Base-by-base conservation (phyloP, 2,797 vertebrate genomes). In the Anguilla megastoma region DNA sequence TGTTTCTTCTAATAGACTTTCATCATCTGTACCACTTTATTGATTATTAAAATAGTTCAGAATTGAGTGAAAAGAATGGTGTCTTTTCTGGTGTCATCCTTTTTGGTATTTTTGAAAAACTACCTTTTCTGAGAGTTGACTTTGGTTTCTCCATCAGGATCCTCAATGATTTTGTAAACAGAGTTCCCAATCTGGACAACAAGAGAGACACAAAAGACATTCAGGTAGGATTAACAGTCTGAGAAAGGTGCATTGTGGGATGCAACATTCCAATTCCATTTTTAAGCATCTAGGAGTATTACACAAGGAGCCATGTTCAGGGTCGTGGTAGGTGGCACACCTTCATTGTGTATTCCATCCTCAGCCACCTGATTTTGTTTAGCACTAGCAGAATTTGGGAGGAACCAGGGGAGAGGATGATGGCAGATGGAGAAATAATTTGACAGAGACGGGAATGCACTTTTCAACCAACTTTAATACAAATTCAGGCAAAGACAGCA, bases 121-220 rank as follows among this genome's bases (percentile, higher is more conserved):
- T 10, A 30, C 27, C 12, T 41, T 41, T 41, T 18, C 4, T 33
- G 30, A 27, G 36, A 60, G 27, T 86, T 54, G 12, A 10, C 9
- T 3, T 33, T 52, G 1, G 10, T 63, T 27, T 90, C 90, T 90
- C 88, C 90, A 88, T 91, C 96, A 99, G 99, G 91, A 98, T 96
- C 91, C 95, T 99, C 80, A 98, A 99, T 88, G 98, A 99, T 92
- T 96, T 98, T 89, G 97, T 99, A 76, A 98, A 97, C 0, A 94
- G 98, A 89, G 97, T 97, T 0, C 97, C 97, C 86, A 98, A 95
- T 91, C 93, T 98, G 91, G 99, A 99, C 90, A 99, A 94, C 93
- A 99, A 98, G 94, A 99, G 97, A 92, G 98, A 99, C 90, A 96
- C 97, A 10, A 97, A 93, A 93, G 99, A 99, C 88, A 92, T 99